A percentile compares a stretch with the other conserved stretches of the same genome.
These are phyloP conservation scores for Copsychus sechellarum DNA, from an alignment of 2,113 vertebrate genomes.

Conservation along the genomic window DNA sequence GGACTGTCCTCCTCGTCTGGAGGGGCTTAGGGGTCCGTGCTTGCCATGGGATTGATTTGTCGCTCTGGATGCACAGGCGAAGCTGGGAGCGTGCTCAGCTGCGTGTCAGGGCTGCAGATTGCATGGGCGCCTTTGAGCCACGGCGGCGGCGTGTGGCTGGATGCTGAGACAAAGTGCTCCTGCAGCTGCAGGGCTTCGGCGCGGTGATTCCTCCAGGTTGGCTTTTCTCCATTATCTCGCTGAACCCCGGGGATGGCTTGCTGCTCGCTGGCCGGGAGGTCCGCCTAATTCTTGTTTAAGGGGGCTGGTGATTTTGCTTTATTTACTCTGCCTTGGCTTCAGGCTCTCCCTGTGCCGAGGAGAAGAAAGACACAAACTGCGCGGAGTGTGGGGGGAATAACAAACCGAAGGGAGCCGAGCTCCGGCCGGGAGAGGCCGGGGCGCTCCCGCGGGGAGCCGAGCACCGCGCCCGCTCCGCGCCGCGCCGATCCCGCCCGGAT, in stretches of 20 bases:
- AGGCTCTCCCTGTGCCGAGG: not conserved
- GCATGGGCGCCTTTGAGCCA: not conserved
- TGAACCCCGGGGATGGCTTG: not conserved
- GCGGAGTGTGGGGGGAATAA: not conserved
- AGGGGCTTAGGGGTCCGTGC: not conserved
- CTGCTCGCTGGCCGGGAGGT: not conserved
- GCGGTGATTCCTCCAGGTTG: not conserved
- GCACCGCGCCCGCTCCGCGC: not conserved
- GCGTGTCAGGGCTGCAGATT: not conserved
- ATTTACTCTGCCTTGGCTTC: not conserved
- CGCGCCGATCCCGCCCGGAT: slow-evolving; percentile 33
- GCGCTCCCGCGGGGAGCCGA: not conserved
- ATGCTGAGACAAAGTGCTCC: slow-evolving; percentile 8
- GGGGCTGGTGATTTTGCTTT: not conserved
- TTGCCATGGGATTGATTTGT: slow-evolving; percentile 2
- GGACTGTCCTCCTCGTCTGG: not conserved
- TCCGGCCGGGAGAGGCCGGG: not conserved
- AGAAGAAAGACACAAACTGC: not conserved
- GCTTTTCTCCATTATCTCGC: not conserved
- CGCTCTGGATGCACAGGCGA: not conserved
- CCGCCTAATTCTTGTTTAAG: not conserved
- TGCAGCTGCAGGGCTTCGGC: not conserved
- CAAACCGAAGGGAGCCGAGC: not conserved
- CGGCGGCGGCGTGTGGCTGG: not conserved
- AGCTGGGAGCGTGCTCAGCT: not conserved